Percentiles rank a stretch among this genome's conserved stretches.
phyloP scores from a whole-genome alignment of 2,888 invertebrate species.

The Disparrhopalites patrizii region DNA sequence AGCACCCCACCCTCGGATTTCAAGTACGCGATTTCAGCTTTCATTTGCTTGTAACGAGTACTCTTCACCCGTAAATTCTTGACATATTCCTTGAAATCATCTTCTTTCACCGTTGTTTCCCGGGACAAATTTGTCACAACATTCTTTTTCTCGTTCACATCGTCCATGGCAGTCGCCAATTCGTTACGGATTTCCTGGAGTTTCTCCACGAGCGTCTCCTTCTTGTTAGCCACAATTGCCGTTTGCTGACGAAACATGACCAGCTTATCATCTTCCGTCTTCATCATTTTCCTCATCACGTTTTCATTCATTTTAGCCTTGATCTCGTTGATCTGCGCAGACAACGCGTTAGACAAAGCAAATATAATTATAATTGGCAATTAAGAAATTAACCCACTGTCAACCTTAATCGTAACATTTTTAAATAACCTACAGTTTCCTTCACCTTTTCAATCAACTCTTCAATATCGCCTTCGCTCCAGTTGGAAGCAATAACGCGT shows the following conservation, averaged over 20 bases:
- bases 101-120: slow-evolving; percentile 69
- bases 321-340: slow-evolving; percentile 53
- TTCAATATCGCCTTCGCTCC: slow-evolving; percentile 64
- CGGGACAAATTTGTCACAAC: slow-evolving; percentile 56
- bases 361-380: not conserved
- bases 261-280: slow-evolving; percentile 64
- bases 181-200: slow-evolving; percentile 65
- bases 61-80: slow-evolving; percentile 70
- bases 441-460: slow-evolving; percentile 63
- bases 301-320: slow-evolving; percentile 65
- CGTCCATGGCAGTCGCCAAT: slow-evolving; percentile 60
- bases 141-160: slow-evolving; percentile 57
- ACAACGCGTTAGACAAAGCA: not conserved
- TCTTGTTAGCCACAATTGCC: slow-evolving; percentile 71
- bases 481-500: slow-evolving; percentile 62
- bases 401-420: not conserved
- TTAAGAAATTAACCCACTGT: not conserved
- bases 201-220: slow-evolving; percentile 67
- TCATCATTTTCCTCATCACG: slow-evolving; percentile 66
- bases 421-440: slow-evolving; percentile 49
- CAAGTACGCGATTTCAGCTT: slow-evolving; percentile 69
- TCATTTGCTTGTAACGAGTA: slow-evolving; percentile 69
- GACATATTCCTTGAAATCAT: slow-evolving; percentile 80
- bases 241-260: slow-evolving; percentile 83
- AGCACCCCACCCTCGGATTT: slow-evolving; percentile 73